Evolutionary conservation across 2,888 invertebrate species (phyloP).

Genomic region (Stenodema calcarata): DNA sequence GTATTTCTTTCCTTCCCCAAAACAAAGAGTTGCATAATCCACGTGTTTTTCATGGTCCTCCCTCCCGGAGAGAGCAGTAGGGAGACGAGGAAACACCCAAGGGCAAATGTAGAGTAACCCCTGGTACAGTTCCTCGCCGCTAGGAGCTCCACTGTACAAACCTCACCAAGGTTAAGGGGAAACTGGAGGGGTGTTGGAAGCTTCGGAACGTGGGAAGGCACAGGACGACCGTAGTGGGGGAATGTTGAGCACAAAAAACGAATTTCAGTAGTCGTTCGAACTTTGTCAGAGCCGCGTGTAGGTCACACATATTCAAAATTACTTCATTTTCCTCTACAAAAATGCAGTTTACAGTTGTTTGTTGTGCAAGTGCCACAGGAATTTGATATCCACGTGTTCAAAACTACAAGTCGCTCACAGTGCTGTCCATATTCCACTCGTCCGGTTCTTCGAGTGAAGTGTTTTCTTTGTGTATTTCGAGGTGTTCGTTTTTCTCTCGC

Average conservation of each 20-base stretch:
- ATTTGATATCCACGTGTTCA: too few species aligned
- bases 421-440: too few species aligned
- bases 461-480: background rate
- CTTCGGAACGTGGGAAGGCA: background rate
- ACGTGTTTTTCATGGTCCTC: constrained; percentile 18
- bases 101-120: constrained; percentile 53
- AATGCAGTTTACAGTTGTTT: background rate
- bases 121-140: constrained; percentile 54
- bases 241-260: background rate
- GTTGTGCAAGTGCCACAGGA: too few species aligned
- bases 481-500: too few species aligned
- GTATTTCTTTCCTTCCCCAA: background rate
- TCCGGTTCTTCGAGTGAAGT: background rate
- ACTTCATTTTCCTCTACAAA: background rate
- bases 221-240: background rate
- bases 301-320: background rate
- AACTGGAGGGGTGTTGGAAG: background rate
- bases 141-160: constrained; percentile 11
- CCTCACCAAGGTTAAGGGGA: background rate
- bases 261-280: background rate
- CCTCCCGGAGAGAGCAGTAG: background rate
- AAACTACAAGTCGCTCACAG: too few species aligned
- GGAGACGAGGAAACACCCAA: constrained; percentile 19
- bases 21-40: constrained; percentile 41
- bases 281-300: background rate